Conservation (phyloP, 2,797 vertebrate species). For the Lagorchestes hirsutus region DNA sequence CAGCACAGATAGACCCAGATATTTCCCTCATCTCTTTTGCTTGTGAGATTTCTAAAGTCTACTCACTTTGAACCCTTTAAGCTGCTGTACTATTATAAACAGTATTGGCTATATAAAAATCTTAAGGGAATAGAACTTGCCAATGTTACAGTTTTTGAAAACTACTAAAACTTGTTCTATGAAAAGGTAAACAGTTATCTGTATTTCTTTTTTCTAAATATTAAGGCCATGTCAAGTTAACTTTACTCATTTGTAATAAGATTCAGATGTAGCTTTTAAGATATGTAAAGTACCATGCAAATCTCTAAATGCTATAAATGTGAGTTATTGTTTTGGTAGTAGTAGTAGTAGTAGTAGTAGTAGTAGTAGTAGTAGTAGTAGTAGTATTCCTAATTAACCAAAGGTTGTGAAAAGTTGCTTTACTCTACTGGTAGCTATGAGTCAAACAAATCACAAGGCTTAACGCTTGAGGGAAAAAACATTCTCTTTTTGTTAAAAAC, state of each 20-base stretch:
- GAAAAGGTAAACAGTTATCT: not conserved
- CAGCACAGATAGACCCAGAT: slow-evolving; percentile 2
- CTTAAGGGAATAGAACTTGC: not conserved
- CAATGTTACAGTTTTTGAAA: not conserved
- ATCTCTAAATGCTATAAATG: not conserved
- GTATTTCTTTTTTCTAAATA: not conserved
- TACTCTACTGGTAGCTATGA: not conserved
- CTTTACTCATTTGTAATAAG: not conserved
- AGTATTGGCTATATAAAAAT: not conserved
- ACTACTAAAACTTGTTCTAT: not conserved
- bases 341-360: too few species aligned
- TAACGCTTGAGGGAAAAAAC: not conserved
- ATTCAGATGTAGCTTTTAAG: not conserved
- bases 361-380: not conserved
- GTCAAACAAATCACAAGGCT: not conserved
- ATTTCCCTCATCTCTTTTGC: not conserved
- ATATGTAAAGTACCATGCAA: not conserved
- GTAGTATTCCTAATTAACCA: not conserved
- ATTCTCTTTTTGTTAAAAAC: not conserved
- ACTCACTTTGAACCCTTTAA: not conserved
- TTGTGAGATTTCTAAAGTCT: not conserved
- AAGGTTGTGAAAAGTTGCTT: not conserved
- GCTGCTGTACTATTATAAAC: not conserved
- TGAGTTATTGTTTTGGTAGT: not conserved
- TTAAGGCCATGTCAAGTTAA: not conserved